These are phyloP conservation scores for Mustela erminea DNA, from an alignment of 2,797 vertebrate genomes.

Conservation along the genomic window DNA sequence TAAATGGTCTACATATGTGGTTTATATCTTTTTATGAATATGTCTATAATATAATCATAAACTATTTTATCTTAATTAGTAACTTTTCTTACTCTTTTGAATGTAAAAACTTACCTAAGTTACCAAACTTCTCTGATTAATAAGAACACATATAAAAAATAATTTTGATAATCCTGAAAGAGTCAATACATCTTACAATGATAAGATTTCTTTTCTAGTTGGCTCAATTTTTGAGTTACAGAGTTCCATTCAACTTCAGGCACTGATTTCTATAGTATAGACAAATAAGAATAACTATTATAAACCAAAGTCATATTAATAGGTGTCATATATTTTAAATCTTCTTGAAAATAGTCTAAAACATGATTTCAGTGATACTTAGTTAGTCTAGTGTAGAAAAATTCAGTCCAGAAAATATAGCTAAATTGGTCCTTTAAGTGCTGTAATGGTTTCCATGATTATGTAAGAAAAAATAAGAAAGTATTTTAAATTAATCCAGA, in stretches of 20 bases:
- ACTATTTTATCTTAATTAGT: slow-evolving; percentile 18
- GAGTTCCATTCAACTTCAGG: background rate
- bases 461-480: background rate
- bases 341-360: background rate
- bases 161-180: background rate
- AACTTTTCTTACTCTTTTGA: background rate
- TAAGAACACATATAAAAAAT: background rate
- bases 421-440: background rate
- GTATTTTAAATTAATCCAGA: slow-evolving; percentile 52
- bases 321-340: background rate
- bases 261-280: background rate
- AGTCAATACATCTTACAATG: background rate
- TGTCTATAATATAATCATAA: background rate
- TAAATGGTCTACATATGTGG: background rate
- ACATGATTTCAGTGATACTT: background rate
- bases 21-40: background rate
- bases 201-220: background rate
- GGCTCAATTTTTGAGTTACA: background rate
- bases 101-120: background rate
- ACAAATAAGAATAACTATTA: background rate
- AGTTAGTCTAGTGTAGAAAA: background rate
- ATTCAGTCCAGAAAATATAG: background rate
- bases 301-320: background rate
- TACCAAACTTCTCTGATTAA: background rate
- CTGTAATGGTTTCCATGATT: background rate